Base-by-base conservation (phyloP, 1,140 invertebrate genomes). In the Hyposmocoma kahamanoa region DNA sequence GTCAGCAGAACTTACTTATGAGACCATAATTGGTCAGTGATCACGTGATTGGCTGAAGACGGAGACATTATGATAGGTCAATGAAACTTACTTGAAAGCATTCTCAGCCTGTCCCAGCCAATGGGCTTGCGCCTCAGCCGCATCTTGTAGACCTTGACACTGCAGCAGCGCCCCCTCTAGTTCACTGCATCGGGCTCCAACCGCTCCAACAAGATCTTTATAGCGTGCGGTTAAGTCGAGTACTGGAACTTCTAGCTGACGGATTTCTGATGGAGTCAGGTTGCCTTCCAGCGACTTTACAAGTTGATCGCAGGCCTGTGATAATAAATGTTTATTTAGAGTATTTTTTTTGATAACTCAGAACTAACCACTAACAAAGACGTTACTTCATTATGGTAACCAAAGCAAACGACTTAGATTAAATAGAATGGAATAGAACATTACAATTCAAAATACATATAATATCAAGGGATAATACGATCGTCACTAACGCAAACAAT, bases 111-210 rank as follows among this genome's bases (percentile, higher is more conserved):
- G 91, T 51, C 92, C 93, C 22, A 98, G 84, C 96, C 96, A 98
- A 38, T 88, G 80, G 3, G 94, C 90, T 6, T 98, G 89, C 43
- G 93, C 90, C 65, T 98, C 96, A 0, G 98, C 87, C 6, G 96
- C 95, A 76, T 97, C 96, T 74, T 97, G 95, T 9, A 98, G 92
- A n/a, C 95, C 96, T 84, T 98, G 96, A 44, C 95, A 96, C 77
- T 97, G 95, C 4, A 97, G 91, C 22, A 98, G 85, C 0, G 96
- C 96, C 0, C 93, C 94, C 60, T 98, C 96, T 36, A 98, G 82
- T 32, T 93, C 90, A 56, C 94, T 91, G 65, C 95, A 96, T n/a
- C 94, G 92, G 3, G 94, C 91, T 9, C 90, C 90, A 10, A 96
- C 81, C 0, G 91, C 90, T 51, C 90, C 90, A 41, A 89, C 87